Conservation (phyloP, 1,140 invertebrate genomes). For the Heliconius hermathena region DNA sequence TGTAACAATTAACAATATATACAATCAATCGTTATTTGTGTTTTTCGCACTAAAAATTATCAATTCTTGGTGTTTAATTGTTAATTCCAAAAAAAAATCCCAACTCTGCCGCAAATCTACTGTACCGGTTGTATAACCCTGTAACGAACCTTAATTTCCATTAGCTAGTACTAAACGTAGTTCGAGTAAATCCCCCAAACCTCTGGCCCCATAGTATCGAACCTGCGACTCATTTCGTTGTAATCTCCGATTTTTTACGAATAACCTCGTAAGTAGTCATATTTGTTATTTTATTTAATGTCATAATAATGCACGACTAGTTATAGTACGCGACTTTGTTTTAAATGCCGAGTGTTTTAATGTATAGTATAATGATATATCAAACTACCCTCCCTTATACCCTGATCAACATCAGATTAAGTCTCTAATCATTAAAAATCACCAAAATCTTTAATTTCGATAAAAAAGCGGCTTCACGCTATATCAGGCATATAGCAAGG, state of each 20-base stretch:
- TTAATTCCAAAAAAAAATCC: no score
- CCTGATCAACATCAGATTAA: slow-evolving; percentile 7
- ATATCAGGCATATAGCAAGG: no score
- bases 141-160: slow-evolving; percentile 19
- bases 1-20: no score
- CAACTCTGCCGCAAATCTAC: no score
- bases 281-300: background rate
- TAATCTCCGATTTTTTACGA: slow-evolving; percentile 14
- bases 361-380: slow-evolving; percentile 1
- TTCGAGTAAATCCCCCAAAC: slow-evolving; percentile 22
- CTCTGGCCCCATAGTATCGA: slow-evolving; percentile 21
- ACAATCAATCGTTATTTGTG: no score
- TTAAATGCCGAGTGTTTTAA: no score
- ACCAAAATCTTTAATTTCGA: background rate
- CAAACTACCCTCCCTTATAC: slow-evolving; percentile 13
- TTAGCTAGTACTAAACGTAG: background rate
- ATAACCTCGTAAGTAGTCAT: background rate
- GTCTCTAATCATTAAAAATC: background rate
- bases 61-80: no score
- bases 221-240: slow-evolving; percentile 25
- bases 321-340: background rate
- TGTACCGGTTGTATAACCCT: slow-evolving; percentile 32
- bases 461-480: no score
- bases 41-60: no score
- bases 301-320: background rate